phyloP scores from a whole-genome alignment of 2,888 invertebrate species.

The Drosophila pullipes region DNA sequence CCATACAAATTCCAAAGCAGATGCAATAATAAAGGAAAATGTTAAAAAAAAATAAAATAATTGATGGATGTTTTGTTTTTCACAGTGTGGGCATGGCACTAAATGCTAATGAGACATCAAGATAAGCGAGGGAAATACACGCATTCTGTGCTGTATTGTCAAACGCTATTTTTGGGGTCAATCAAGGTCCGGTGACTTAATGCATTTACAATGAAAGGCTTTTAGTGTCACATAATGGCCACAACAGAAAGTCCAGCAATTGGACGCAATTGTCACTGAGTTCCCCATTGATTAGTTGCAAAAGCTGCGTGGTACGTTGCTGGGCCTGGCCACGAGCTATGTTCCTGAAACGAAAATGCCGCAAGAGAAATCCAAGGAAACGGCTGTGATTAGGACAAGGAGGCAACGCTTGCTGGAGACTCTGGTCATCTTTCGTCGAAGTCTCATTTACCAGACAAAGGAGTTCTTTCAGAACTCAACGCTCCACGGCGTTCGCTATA shows the following conservation, averaged over 20 bases:
- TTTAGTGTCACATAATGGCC: conserved; percentile 46
- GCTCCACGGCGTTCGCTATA: conserved; percentile 92
- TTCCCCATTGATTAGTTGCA: conserved; percentile 17
- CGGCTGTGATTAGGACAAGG: conserved; percentile 33
- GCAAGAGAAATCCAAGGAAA: conserved; percentile 46
- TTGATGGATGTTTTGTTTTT: neutral
- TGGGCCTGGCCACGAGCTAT: conserved; percentile 35
- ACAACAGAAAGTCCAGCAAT: conserved; percentile 12
- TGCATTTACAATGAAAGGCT: conserved; percentile 72
- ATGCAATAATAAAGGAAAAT: neutral
- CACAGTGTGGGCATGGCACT: neutral
- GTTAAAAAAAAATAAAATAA: neutral
- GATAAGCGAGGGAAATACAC: conserved; percentile 41
- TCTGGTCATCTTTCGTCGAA: conserved; percentile 86
- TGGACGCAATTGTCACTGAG: neutral
- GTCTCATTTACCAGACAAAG: conserved; percentile 89
- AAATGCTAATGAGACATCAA: conserved; percentile 51
- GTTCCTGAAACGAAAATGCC: conserved; percentile 74
- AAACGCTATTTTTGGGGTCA: conserved; percentile 23
- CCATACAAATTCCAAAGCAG: no score
- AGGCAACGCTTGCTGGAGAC: conserved; percentile 61
- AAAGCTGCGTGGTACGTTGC: conserved; percentile 27
- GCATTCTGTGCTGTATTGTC: conserved; percentile 7
- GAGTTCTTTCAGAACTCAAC: conserved; percentile 92
- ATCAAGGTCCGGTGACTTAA: conserved; percentile 41